These are phyloP conservation scores for Felis chaus DNA, from an alignment of 2,113 vertebrate genomes.

Conservation along the genomic window DNA sequence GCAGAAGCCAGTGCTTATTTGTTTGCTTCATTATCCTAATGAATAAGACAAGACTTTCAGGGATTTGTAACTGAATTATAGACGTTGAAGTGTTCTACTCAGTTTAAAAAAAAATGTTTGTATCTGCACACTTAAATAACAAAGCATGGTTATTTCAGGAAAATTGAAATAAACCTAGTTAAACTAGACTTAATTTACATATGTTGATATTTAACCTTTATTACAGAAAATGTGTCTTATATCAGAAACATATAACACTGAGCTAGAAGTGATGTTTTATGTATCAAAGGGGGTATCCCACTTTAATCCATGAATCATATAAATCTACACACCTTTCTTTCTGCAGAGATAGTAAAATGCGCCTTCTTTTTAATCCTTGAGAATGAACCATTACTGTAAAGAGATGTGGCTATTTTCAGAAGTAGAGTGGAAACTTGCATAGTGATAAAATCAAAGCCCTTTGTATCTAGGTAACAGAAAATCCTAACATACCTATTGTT, in stretches of 20 bases:
- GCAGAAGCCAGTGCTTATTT: neutral
- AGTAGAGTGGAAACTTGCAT: neutral
- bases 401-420: conserved; percentile 57
- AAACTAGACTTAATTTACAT: neutral
- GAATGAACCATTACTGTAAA: neutral
- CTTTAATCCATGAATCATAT: neutral
- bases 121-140: conserved; percentile 4
- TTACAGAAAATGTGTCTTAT: neutral
- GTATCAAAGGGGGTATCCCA: neutral
- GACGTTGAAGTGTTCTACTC: neutral
- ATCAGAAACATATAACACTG: neutral
- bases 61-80: conserved; percentile 25
- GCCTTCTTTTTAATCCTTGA: neutral
- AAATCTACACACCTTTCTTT: neutral
- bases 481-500: conserved; percentile 31
- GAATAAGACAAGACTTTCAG: conserved; percentile 38
- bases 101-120: neutral
- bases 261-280: neutral
- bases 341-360: neutral
- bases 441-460: conserved; percentile 54
- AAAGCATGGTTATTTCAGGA: neutral
- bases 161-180: neutral
- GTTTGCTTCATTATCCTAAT: conserved; percentile 37
- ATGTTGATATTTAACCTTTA: neutral
- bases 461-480: conserved; percentile 71